A percentile compares a stretch with the other conserved stretches of the same genome.
Evolutionary conservation across 2,888 invertebrate species (phyloP).

Genomic region (Oxystoma pomonae): DNA sequence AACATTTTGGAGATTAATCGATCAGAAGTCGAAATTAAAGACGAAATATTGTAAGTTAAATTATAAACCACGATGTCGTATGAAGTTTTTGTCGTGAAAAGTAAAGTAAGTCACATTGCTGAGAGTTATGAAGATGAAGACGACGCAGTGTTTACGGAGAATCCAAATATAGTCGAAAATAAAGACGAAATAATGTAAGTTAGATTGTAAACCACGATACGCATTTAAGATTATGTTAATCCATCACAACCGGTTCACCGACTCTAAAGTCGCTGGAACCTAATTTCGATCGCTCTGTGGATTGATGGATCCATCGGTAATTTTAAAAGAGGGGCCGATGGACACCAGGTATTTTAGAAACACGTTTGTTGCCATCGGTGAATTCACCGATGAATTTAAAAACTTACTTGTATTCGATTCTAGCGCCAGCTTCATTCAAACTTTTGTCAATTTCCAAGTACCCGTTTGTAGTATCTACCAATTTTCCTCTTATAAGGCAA

Average conservation of each 20-base stretch:
- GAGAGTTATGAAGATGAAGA: background rate
- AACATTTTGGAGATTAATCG: too few relatives aligned
- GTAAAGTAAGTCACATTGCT: background rate
- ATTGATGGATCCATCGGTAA: too few relatives aligned
- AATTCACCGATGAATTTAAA: too few relatives aligned
- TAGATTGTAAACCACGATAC: background rate
- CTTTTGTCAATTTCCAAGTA: slow-evolving; percentile 13
- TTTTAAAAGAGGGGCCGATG: too few relatives aligned
- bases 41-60: too few relatives aligned
- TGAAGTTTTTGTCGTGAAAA: background rate
- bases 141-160: background rate
- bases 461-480: slow-evolving; percentile 16
- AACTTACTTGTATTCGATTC: slow-evolving; percentile 11
- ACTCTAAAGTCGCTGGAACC: too few relatives aligned
- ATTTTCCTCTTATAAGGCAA: slow-evolving; percentile 12
- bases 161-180: background rate
- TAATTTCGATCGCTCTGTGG: too few relatives aligned
- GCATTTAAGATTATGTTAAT: too few relatives aligned
- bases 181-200: background rate
- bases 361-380: too few relatives aligned
- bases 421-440: slow-evolving; percentile 7
- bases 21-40: too few relatives aligned
- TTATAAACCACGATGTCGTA: slow-evolving; percentile 1
- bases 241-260: too few relatives aligned
- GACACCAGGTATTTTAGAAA: too few relatives aligned